A percentile compares a stretch with the other conserved stretches of the same genome.
These are phyloP conservation scores for Gasteruption jaculator DNA, from an alignment of 2,888 invertebrate species.

Conservation along the genomic window DNA sequence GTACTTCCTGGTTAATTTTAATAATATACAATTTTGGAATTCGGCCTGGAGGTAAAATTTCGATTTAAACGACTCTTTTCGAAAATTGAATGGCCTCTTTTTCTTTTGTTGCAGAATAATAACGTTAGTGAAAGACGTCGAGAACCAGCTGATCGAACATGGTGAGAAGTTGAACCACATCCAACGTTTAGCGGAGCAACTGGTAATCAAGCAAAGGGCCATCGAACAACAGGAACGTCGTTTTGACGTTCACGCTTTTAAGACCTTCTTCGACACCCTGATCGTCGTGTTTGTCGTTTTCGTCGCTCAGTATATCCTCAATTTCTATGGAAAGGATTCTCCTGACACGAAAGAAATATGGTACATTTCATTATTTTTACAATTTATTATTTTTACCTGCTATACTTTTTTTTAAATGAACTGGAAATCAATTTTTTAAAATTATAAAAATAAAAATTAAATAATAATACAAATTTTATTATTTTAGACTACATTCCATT, in stretches of 20 bases:
- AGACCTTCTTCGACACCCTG: conserved; percentile 40
- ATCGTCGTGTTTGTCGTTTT: conserved; percentile 42
- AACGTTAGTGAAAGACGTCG: conserved; percentile 40
- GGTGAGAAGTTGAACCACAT: conserved; percentile 45
- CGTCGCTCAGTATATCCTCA: conserved; percentile 41
- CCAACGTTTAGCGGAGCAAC: conserved; percentile 44
- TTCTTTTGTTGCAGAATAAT: conserved; percentile 31
- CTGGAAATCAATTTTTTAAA: background rate
- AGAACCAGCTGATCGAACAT: conserved; percentile 39
- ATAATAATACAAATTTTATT: conserved; percentile 1
- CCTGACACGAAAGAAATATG: conserved; percentile 33
- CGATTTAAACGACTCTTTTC: no score
- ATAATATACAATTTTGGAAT: background rate
- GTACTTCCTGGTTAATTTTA: no score
- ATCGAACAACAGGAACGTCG: conserved; percentile 39
- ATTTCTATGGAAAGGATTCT: conserved; percentile 33
- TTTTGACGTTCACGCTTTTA: conserved; percentile 35
- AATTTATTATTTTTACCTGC: conserved; percentile 1
- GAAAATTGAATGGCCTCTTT: no score
- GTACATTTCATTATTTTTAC: conserved; percentile 22
- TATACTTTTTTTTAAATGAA: background rate
- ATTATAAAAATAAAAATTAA: background rate
- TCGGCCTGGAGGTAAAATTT: no score
- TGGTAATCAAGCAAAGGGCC: conserved; percentile 41
- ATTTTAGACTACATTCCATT: no score